Conservation (phyloP, 2,113 vertebrate genomes). For the Sinocyclocheilus rhinocerous region DNA sequence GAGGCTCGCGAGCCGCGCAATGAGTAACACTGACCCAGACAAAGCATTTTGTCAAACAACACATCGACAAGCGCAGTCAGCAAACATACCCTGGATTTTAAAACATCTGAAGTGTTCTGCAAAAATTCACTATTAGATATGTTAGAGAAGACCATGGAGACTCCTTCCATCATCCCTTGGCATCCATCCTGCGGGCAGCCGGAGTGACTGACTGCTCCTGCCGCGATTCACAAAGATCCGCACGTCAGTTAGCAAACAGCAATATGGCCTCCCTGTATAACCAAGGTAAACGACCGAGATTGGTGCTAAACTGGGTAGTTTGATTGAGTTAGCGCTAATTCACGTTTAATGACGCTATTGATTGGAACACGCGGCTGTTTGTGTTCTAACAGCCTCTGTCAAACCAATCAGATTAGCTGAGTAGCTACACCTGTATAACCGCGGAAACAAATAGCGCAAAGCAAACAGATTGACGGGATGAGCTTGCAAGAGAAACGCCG, state of each 20-base stretch:
- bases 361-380: constrained; percentile 51
- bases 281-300: constrained; percentile 54
- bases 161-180: neutral
- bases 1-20: too few species aligned
- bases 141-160: constrained; percentile 41
- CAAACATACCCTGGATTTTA: neutral
- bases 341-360: constrained; percentile 60
- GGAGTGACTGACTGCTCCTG: constrained; percentile 44
- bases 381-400: constrained; percentile 55
- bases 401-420: constrained; percentile 55
- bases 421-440: constrained; percentile 54
- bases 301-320: constrained; percentile 52
- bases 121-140: neutral
- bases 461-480: constrained; percentile 42
- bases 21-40: too few species aligned
- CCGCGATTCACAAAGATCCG: neutral
- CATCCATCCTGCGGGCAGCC: constrained; percentile 47
- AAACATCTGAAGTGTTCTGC: neutral
- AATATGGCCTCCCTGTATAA: constrained; percentile 44
- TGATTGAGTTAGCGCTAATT: constrained; percentile 60
- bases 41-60: constrained; percentile 1
- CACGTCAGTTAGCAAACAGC: neutral
- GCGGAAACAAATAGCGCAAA: constrained; percentile 36
- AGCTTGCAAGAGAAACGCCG: neutral
- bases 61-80: neutral